phyloP scores from a whole-genome alignment of 2,113 vertebrate species.

The Mormyrus iriodes region DNA sequence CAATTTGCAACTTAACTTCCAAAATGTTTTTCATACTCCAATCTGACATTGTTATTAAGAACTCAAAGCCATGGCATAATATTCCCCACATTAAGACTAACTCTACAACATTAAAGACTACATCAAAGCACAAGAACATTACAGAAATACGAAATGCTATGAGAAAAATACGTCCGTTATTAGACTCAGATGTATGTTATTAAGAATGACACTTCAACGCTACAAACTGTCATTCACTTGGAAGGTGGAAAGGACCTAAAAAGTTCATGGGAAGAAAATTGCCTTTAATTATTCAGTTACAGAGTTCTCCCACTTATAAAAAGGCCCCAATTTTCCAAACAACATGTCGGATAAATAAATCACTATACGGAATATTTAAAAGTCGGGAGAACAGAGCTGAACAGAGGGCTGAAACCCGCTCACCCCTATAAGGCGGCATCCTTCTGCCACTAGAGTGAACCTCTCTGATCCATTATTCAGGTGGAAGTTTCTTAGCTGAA shows the following conservation, averaged over 20 bases:
- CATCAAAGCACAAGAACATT: not conserved
- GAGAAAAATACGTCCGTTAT: not conserved
- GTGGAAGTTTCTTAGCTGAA: not conserved
- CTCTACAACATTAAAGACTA: not conserved
- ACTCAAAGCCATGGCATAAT: not conserved
- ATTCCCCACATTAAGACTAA: not conserved
- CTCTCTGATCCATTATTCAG: conserved; percentile 23
- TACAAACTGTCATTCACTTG: not conserved
- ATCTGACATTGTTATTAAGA: not conserved
- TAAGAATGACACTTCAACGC: not conserved
- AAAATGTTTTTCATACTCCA: not conserved
- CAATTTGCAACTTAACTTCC: not conserved
- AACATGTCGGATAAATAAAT: conserved; percentile 19
- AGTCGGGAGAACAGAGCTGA: not conserved
- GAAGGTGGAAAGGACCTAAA: not conserved
- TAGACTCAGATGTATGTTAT: not conserved
- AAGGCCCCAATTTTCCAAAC: not conserved
- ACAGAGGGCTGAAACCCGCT: not conserved
- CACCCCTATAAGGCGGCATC: not conserved
- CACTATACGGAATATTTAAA: conserved; percentile 16
- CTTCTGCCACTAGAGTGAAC: not conserved
- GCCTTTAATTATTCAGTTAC: conserved; percentile 9
- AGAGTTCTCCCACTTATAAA: not conserved
- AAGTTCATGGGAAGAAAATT: not conserved
- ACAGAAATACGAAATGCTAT: not conserved